phyloP scores from a whole-genome alignment of 1,140 invertebrate genomes.

The Drosophila athabasca region DNA sequence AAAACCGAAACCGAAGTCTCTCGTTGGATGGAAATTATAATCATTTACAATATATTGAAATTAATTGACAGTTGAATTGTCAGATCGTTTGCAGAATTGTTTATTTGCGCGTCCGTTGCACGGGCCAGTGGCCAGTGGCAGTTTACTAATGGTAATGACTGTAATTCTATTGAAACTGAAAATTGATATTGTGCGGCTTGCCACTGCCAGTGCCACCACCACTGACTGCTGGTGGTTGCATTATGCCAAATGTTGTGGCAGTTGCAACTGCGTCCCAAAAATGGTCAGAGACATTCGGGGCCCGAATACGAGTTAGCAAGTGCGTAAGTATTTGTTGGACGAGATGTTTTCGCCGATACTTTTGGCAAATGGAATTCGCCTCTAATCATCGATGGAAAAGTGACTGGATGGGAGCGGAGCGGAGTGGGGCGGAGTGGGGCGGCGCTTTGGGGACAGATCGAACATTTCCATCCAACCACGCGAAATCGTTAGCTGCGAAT shows the following conservation, averaged over 20 bases:
- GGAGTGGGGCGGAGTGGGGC: background rate
- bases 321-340: constrained; percentile 56
- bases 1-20: constrained; percentile 30
- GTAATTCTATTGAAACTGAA: constrained; percentile 76
- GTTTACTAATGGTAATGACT: constrained; percentile 82
- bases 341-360: constrained; percentile 47
- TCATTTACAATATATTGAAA: constrained; percentile 82
- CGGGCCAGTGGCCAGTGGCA: constrained; percentile 54
- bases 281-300: constrained; percentile 52
- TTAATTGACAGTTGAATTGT: constrained; percentile 81
- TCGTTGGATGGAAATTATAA: constrained; percentile 64
- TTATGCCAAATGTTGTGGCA: constrained; percentile 76
- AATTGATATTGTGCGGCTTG: constrained; percentile 70
- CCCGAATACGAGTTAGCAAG: constrained; percentile 27
- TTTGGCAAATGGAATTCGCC: constrained; percentile 46
- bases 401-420: background rate
- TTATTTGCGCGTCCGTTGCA: constrained; percentile 52
- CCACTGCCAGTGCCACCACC: constrained; percentile 23
- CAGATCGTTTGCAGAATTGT: constrained; percentile 79
- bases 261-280: constrained; percentile 58
- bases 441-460: background rate
- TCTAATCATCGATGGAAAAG: constrained; percentile 25
- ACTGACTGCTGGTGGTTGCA: constrained; percentile 22
- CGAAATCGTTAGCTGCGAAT: background rate
- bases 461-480: constrained; percentile 4